These are phyloP conservation scores for Trissolcus japonicus DNA, from an alignment of 2,888 invertebrate genomes.

Conservation along the genomic window DNA sequence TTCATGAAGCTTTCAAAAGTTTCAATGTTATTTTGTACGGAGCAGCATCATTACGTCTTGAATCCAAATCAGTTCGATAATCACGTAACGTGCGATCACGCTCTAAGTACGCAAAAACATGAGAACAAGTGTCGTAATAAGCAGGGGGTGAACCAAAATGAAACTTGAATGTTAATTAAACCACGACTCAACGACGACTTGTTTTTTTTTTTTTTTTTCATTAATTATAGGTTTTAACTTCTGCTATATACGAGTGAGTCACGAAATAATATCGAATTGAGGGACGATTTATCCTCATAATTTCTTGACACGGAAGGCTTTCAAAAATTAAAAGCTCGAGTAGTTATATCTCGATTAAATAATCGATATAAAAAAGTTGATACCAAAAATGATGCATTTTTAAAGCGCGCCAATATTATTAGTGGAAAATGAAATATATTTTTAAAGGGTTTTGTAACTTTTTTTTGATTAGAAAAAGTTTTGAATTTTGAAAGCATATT, in stretches of 20 bases:
- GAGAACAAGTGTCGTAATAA: slow-evolving; percentile 7
- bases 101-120: slow-evolving; percentile 10
- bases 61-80: slow-evolving; percentile 19
- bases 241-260: slow-evolving; percentile 5
- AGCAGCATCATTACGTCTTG: slow-evolving; percentile 17
- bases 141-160: background rate
- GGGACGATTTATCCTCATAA: too few species aligned
- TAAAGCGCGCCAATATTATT: too few species aligned
- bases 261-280: slow-evolving; percentile 23
- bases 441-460: too few species aligned
- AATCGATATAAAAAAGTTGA: too few species aligned
- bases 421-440: too few species aligned
- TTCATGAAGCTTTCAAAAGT: slow-evolving; percentile 24
- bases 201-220: slow-evolving; percentile 9
- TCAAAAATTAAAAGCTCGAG: too few species aligned
- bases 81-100: slow-evolving; percentile 17
- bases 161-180: slow-evolving; percentile 5
- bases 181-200: background rate
- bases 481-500: too few species aligned
- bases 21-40: slow-evolving; percentile 28
- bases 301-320: too few species aligned
- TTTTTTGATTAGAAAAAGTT: too few species aligned
- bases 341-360: too few species aligned
- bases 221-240: slow-evolving; percentile 20
- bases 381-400: too few species aligned